Conservation (phyloP, 2,797 vertebrate species). For the Dermochelys coriacea region DNA sequence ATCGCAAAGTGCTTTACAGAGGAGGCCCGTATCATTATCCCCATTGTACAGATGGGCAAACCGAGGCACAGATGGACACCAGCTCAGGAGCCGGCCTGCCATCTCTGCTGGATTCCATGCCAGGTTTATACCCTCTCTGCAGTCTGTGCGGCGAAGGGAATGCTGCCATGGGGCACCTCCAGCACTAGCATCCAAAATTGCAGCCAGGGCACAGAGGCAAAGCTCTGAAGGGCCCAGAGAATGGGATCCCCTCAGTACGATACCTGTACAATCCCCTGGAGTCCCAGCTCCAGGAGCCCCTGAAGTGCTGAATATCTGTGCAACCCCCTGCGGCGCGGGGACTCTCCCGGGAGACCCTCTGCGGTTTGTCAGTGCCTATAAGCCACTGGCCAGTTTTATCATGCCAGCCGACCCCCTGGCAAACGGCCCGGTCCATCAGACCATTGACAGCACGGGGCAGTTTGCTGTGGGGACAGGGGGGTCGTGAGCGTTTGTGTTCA, state of each 20-base stretch:
- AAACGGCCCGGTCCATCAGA: background rate
- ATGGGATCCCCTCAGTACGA: rapidly evolving
- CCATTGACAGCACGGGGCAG: too few relatives aligned
- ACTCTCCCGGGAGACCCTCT: background rate
- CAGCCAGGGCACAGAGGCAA: background rate
- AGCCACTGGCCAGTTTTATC: background rate
- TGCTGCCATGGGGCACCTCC: background rate
- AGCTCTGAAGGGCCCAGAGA: background rate
- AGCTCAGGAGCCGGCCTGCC: too few relatives aligned
- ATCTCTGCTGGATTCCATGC: background rate
- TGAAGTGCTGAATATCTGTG: too few relatives aligned
- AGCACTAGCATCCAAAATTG: too few relatives aligned
- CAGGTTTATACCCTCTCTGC: background rate
- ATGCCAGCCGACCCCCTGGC: background rate
- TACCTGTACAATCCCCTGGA: background rate
- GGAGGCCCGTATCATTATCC: background rate
- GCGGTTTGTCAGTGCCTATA: too few relatives aligned
- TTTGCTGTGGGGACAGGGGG: too few relatives aligned
- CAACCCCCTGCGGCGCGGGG: background rate
- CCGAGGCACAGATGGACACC: background rate
- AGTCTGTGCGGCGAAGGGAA: background rate
- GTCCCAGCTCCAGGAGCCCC: background rate
- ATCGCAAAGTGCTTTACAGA: background rate
- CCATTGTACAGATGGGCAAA: background rate
- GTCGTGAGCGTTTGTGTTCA: background rate